These are phyloP conservation scores for Emydoidea blandingii DNA, from an alignment of 2,797 vertebrate genomes.

Conservation along the genomic window DNA sequence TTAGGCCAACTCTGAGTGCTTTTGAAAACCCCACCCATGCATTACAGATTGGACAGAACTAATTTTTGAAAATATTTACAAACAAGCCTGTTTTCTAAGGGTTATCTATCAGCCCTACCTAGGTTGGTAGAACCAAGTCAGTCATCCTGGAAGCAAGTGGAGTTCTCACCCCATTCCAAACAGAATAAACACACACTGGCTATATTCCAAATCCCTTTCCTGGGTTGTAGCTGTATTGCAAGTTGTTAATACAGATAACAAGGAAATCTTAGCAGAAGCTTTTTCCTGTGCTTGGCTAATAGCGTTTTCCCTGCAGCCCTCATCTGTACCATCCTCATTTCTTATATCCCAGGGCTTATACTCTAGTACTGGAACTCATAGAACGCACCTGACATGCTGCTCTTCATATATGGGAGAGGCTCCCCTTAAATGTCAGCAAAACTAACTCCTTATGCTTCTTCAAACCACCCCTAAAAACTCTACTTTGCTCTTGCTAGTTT, in stretches of 20 bases:
- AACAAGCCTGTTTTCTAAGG: neutral
- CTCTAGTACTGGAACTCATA: neutral
- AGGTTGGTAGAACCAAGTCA: neutral
- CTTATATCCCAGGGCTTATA: neutral
- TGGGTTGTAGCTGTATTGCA: neutral
- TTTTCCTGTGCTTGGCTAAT: neutral
- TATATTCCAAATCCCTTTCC: neutral
- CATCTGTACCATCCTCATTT: neutral
- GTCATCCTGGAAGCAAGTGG: neutral
- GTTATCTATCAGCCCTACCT: neutral
- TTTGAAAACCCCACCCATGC: neutral
- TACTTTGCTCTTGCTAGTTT: neutral
- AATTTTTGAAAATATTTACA: neutral
- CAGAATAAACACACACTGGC: neutral
- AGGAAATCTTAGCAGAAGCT: neutral
- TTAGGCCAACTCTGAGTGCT: accelerated
- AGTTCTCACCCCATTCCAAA: neutral
- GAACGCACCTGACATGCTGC: neutral
- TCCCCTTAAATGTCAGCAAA: neutral
- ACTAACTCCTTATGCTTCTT: neutral
- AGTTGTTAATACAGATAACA: neutral
- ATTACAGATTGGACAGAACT: accelerated
- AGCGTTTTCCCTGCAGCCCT: too few relatives aligned
- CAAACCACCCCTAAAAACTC: neutral
- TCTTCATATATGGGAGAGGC: neutral